phyloP scores from a whole-genome alignment of 2,113 vertebrate genomes.

The Salvelinus alpinus region DNA sequence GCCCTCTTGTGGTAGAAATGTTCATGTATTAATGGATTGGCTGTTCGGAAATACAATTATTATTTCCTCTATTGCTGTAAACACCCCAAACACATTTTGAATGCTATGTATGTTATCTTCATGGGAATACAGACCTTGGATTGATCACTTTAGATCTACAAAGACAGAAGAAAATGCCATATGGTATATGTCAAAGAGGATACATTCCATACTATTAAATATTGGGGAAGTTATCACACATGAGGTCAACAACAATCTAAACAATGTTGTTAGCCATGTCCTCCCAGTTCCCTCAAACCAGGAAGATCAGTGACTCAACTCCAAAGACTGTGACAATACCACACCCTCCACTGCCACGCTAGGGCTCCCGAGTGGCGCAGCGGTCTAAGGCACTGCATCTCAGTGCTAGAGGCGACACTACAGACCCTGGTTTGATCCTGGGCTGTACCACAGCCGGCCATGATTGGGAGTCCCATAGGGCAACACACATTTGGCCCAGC shows the following conservation, averaged over 20 bases:
- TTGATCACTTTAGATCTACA: not conserved
- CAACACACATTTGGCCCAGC: too few relatives aligned
- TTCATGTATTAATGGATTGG: not conserved
- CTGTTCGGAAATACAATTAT: not conserved
- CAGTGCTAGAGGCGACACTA: too few relatives aligned
- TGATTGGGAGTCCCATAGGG: too few relatives aligned
- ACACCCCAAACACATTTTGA: not conserved
- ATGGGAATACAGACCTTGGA: not conserved
- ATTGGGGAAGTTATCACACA: not conserved
- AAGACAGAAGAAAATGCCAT: too few relatives aligned
- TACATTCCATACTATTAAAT: not conserved
- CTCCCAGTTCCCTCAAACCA: not conserved
- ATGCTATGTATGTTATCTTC: not conserved
- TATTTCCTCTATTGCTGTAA: not conserved
- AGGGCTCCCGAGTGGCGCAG: too few relatives aligned
- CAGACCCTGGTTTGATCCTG: too few relatives aligned
- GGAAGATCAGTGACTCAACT: slow-evolving; percentile 25
- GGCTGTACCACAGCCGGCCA: too few relatives aligned
- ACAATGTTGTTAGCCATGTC: not conserved
- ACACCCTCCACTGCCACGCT: slow-evolving; percentile 2
- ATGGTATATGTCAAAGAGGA: not conserved
- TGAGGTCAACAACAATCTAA: not conserved
- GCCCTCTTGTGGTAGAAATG: not conserved
- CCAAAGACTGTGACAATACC: slow-evolving; percentile 12
- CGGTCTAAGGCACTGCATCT: too few relatives aligned